Evolutionary conservation across 2,888 invertebrate species (phyloP), one percentile per base, ranked within the genome.

Genomic region (Gerris lacustris): DNA sequence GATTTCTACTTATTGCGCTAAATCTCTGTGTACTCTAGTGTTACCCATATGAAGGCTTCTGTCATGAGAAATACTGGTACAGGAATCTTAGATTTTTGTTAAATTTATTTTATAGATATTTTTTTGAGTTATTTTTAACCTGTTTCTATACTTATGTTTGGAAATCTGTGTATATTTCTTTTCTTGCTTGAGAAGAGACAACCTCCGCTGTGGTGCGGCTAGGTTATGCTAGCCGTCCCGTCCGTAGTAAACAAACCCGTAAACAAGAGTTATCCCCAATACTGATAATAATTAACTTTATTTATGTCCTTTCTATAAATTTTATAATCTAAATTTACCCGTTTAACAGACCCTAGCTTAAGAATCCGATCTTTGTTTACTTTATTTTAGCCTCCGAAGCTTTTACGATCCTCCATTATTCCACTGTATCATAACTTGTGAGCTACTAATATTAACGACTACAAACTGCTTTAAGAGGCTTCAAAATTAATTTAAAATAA

Each of bases 1-100:
- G 71, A 69, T 66, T 67, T 69, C 68, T 69, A 69, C 62, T 67
- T 69, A 69, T 71, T 55, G 55, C 69, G 69, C 71, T 69, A 15
- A 47, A 68, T 71, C 68, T 63, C 69, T 71, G 71, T 71, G 69
- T 71, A 55, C 55, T 55, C 55, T 71, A 69, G 69, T 71, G 71
- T 71, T 69, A 64, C 71, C 71, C 68, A 71, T 67, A 71, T 71
- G 71, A 71, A 71, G 71, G 71, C 71, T 71, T 71, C 71, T 71
- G 69, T 71, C 71, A 71, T 71, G 71, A 71, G 71, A 71, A 71
- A 71, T 71, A 71, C 71, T 71, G 71, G 71, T 71, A 71, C 71
- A 71, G 68, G 69, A 71, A 69, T 47, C n/a, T 45, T 67, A 67
- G 67, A 71, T 71, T 71, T 31, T 71, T 71, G 71, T 71, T 71